Conservation (phyloP, 2,113 vertebrate genomes). For the Perccottus glenii region DNA sequence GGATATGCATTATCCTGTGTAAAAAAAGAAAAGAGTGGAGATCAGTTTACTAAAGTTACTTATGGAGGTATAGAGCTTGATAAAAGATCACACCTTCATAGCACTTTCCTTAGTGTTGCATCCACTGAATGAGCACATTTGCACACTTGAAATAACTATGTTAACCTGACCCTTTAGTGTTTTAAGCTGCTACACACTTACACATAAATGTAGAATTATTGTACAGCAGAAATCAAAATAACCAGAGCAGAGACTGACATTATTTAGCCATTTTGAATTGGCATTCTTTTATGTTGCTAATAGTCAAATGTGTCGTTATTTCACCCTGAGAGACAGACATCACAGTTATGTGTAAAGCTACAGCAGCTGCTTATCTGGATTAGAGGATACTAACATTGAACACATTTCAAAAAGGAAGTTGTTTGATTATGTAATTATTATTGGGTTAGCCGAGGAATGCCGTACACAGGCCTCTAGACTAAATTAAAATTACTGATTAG, state of each 20-base stretch:
- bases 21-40: conserved; percentile 20
- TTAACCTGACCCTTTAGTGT: neutral
- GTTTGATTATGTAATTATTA: conserved; percentile 16
- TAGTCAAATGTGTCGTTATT: neutral
- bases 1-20: conserved; percentile 94
- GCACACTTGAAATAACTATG: neutral
- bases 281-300: conserved; percentile 8
- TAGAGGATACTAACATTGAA: neutral
- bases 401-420: neutral
- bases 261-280: conserved; percentile 10
- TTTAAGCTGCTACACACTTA: neutral
- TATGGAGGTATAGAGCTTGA: conserved; percentile 13
- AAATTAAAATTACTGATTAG: conserved; percentile 24
- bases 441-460: neutral
- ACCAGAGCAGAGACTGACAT: neutral
- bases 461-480: conserved; percentile 14
- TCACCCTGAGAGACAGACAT: conserved; percentile 21
- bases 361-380: conserved; percentile 18
- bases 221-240: neutral
- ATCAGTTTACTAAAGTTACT: conserved; percentile 20
- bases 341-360: neutral
- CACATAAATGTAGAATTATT: conserved; percentile 9
- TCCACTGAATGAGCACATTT: neutral
- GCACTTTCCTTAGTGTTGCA: conserved; percentile 5
- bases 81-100: conserved; percentile 18